phyloP scores from a whole-genome alignment of 2,113 vertebrate species.

The Corythaixoides concolor region DNA sequence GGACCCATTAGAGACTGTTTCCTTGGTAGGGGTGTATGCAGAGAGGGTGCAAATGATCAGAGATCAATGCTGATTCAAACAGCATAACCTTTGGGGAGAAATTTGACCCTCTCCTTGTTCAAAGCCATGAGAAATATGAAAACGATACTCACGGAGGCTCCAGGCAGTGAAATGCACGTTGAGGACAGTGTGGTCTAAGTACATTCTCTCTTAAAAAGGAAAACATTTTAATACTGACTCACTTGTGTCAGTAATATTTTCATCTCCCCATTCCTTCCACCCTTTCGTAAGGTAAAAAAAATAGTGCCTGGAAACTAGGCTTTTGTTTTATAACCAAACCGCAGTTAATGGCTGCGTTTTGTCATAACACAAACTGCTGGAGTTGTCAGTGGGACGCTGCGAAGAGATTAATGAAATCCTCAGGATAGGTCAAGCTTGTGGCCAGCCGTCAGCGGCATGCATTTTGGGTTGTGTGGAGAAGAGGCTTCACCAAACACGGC shows the following conservation, averaged over 20 bases:
- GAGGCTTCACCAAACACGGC: background rate
- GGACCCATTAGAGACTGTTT: background rate
- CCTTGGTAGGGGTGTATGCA: background rate
- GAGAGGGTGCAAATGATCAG: background rate
- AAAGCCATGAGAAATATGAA: conserved; percentile 1
- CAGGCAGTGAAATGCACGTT: background rate
- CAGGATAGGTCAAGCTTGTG: conserved; percentile 12
- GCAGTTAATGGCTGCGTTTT: background rate
- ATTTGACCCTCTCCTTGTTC: background rate
- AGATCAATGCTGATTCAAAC: background rate
- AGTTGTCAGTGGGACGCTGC: background rate
- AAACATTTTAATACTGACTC: conserved; percentile 52
- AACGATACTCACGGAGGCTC: background rate
- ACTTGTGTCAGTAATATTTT: conserved; percentile 34
- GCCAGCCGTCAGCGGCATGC: background rate
- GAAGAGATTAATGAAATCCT: background rate
- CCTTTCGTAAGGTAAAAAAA: conserved; percentile 34
- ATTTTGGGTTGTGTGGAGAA: background rate
- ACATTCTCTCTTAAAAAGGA: conserved; percentile 20
- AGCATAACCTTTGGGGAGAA: background rate
- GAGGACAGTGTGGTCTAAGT: background rate
- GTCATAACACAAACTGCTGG: conserved; percentile 24
- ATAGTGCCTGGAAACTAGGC: background rate
- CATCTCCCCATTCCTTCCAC: conserved; percentile 18
- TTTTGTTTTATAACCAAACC: conserved; percentile 36